A percentile compares a stretch with the other conserved stretches of the same genome.
Evolutionary conservation across 2,113 vertebrate species (phyloP).

Genomic region (Stomatorhinus ivindoensis): DNA sequence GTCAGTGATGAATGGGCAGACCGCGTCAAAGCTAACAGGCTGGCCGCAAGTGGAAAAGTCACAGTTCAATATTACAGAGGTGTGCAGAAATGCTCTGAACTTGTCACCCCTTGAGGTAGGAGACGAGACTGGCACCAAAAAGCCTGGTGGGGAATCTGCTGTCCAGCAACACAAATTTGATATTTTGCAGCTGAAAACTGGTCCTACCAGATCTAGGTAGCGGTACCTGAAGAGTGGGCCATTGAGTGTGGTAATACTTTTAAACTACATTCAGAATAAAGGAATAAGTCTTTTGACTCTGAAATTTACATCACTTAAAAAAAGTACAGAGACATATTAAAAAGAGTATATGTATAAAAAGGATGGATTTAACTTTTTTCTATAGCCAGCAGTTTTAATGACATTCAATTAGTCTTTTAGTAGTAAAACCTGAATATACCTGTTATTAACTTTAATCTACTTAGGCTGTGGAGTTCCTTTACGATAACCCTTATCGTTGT

Average conservation of each 20-base stretch:
- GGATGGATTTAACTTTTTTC: neutral
- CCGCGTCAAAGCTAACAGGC: neutral
- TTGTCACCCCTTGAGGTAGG: neutral
- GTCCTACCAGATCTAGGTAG: neutral
- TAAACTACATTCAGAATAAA: neutral
- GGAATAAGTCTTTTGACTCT: neutral
- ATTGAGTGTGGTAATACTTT: neutral
- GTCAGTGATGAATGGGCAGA: neutral
- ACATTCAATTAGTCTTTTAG: slow-evolving; percentile 7
- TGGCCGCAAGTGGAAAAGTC: neutral
- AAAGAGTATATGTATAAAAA: neutral
- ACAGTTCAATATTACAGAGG: neutral
- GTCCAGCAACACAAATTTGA: neutral
- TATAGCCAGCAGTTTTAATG: neutral
- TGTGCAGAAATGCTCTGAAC: neutral
- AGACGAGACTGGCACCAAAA: neutral
- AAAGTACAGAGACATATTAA: neutral
- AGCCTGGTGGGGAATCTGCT: neutral
- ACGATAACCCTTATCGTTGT: neutral
- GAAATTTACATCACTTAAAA: neutral
- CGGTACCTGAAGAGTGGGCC: neutral
- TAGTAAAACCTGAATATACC: neutral
- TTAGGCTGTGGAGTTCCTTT: neutral
- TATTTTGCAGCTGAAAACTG: neutral
- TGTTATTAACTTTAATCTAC: slow-evolving; percentile 2